Evolutionary conservation across 2,797 vertebrate genomes (phyloP), one percentile per base, ranked within the genome.

Genomic region (Pygocentrus nattereri): DNA sequence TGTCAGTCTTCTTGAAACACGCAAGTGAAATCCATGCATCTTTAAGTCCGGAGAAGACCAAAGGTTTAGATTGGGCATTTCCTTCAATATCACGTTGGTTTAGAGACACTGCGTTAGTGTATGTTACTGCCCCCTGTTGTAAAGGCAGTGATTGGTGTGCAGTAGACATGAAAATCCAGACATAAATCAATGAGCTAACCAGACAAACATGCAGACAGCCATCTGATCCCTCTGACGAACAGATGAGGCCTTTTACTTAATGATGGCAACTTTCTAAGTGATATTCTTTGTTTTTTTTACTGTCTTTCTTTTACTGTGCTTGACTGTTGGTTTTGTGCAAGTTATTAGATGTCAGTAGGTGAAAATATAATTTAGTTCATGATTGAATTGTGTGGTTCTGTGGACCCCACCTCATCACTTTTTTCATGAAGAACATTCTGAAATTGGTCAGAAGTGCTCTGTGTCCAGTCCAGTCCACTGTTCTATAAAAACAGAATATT

Each of bases 181-280:
- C 62, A 34, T 15, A 34, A 65, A 65, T 65, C 62, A 38, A 65
- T 65, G 62, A 34, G 18, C 62, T 65, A 62, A 65, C 31, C 62
- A 64, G 30, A 7, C 61, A 64, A 15, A 12, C 58, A 30, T 58
- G 58, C 58, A 61, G 23, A 15, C 18, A 0, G 62, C 65, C 62
- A 65, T 38, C 62, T 65, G 62, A 65, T 34, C 62, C 18, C 62
- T 65, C 16, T 65, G 62, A 65, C 21, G 30, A 31, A 30, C 62
- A 34, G 30, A 65, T 38, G 62, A 65, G 31, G 19, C 18, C 62
- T 65, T 38, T 62, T 59, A 38, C 30, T 62, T 38, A 65, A 65
- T 59, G 1, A 38, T 0, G 2, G 18, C 16, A 21, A 21, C 62
- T 21, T 21, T 34, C 31, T 10, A 11, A 34, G 16, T 38, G 62